Evolutionary conservation across 1,140 invertebrate species (phyloP), one percentile per base, ranked within the genome.

Genomic region (Drosophila gunungcola): DNA sequence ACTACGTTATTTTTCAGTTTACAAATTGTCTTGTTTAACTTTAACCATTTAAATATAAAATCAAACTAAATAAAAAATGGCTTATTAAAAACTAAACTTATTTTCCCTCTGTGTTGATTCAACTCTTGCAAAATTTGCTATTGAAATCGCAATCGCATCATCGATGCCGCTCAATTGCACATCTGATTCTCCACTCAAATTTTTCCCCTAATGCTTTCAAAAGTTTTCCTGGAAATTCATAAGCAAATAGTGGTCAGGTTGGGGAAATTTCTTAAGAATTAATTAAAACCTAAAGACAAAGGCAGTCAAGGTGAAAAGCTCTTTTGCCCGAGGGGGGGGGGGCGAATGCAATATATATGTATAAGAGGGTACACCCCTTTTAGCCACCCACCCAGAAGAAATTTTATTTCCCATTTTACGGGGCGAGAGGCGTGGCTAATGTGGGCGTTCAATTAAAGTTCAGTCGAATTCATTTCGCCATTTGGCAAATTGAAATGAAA

Each of bases 211-310:
- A 10, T 48, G 21, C 46, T 7, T 3, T 4, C 16, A 16, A 36
- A 77, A 81, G 49, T 78, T 81, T 77, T 45, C 77, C 72, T 58
- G 45, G 70, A 80, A 75, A 78, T 61, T 62, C 63, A 80, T 61
- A 72, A 72, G 67, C 56, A 73, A 73, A 73, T 62, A 52, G 21
- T 56, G 68, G 52, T 55, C 63, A 46, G 62, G 62, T 43, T 46
- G 45, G 64, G 39, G 39, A 60, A 75, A 83, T 83, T 83, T 83
- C 75, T 79, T 75, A 32, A 67, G 75, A 76, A 83, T 83, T 83
- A 83, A 84, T 84, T 79, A 83, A 83, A 84, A 83, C 43, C 75
- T 46, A 83, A 83, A 79, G 39, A 83, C 75, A 83, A 79, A 70
- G 70, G 67, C 61, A 72, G 27, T 42, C 39, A 27, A 45, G 55